phyloP scores from a whole-genome alignment of 2,888 invertebrate genomes.

The Dione juno region DNA sequence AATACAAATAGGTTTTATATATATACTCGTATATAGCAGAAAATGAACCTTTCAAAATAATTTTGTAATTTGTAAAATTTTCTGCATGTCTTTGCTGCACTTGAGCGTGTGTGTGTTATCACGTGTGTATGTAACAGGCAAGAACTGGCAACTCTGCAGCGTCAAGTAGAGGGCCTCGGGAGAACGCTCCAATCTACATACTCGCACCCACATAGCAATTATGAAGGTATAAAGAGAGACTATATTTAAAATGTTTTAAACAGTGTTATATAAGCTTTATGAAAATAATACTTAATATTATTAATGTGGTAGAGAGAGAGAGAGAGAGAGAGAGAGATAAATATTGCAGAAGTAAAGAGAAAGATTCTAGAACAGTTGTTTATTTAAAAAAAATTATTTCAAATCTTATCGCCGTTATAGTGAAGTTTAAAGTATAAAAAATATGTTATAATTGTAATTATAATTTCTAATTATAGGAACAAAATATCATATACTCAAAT shows the following conservation, averaged over 20 bases:
- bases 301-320: too few species aligned
- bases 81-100: constrained; percentile 50
- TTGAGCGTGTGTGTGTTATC: constrained; percentile 76
- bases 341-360: too few species aligned
- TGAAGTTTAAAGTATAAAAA: too few species aligned
- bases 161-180: constrained; percentile 88
- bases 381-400: too few species aligned
- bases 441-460: too few species aligned
- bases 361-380: too few species aligned
- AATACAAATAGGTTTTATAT: background rate
- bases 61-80: background rate
- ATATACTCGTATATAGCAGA: background rate
- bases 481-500: background rate
- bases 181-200: constrained; percentile 69
- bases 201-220: constrained; percentile 64
- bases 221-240: constrained; percentile 62
- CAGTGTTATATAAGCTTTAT: background rate
- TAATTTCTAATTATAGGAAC: background rate
- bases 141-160: constrained; percentile 92
- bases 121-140: constrained; percentile 82
- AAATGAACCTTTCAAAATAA: background rate
- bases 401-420: too few species aligned
- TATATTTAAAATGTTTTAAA: background rate
- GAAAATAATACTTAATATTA: too few species aligned
- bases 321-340: too few species aligned